Base-by-base conservation (phyloP, 2,888 invertebrate species). In the Drosophila nr. fundita region DNA sequence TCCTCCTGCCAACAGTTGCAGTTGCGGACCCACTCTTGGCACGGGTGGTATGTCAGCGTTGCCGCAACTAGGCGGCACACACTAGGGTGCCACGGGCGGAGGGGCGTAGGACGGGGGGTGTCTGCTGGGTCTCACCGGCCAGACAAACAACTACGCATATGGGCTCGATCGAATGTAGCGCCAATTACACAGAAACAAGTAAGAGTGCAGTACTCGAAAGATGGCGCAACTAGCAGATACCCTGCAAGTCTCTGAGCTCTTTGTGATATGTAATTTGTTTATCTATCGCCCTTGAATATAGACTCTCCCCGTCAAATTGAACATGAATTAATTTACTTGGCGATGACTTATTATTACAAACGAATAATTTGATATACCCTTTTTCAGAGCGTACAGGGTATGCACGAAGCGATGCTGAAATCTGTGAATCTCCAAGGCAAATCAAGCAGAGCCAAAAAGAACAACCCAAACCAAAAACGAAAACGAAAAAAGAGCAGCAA, bases 21-120 rank as follows among this genome's bases (percentile, higher is more conserved):
- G 59, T 40, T 59, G 36, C 29, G 21, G 55, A 68, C 54, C 68
- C 45, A 49, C 58, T 75, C 67, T 45, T 77, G 80, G 81, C 89
- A 74, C 75, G 76, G 91, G 92, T 90, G 91, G 91, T 81, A 90
- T 91, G 81, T 89, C 88, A 89, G 77, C 73, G 74, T 84, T 83
- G 61, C 73, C 66, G 73, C 78, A 74, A 78, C 79, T 73, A 68
- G 68, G 61, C 70, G 73, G 74, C 79, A 73, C 73, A 61, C 68
- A 70, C 49, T 34, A 11, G 27, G 34, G 27, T 70, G 36, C 49
- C 61, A 45, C 61, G n/a, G 40, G 21, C 30, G 11, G 34, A 7
- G n/a, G 36, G 40, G 48, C 32, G 38, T 8, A 40, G 68, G 54
- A 59, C 62, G 38, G 11, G n/a, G 30, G 42, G 34, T 50, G 24